Evolutionary conservation across 2,888 invertebrate species (phyloP).

Genomic region (Xestia sexstrigata): DNA sequence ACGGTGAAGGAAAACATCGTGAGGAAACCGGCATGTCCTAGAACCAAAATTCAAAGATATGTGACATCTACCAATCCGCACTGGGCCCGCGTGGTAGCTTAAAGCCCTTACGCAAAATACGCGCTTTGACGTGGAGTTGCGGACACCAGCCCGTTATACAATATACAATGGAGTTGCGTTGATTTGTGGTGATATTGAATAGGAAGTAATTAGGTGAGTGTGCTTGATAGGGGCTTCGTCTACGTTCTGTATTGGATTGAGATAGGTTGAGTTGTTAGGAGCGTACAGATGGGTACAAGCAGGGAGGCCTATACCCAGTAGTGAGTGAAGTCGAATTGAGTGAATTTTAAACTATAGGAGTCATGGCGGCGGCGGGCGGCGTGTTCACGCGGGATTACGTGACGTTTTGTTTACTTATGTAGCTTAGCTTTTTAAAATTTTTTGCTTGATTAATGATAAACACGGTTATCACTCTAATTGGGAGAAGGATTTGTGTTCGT

Average conservation of each 20-base stretch:
- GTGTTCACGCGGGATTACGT: background rate
- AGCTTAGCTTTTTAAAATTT: background rate
- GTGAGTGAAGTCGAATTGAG: background rate
- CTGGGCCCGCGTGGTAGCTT: no score
- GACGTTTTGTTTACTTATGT: background rate
- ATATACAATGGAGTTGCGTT: slow-evolving; percentile 8
- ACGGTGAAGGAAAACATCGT: no score
- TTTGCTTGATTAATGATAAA: background rate
- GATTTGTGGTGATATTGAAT: slow-evolving; percentile 10
- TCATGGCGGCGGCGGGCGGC: no score
- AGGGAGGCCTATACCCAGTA: background rate
- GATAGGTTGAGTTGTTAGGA: background rate
- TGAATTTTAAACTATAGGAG: background rate
- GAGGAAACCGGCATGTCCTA: no score
- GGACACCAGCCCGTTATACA: no score
- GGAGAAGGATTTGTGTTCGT: background rate
- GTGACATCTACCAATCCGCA: no score
- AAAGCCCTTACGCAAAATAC: no score
- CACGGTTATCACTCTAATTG: background rate
- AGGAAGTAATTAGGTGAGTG: slow-evolving; percentile 21
- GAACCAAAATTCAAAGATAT: no score
- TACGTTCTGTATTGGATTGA: background rate
- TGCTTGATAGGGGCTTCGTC: background rate
- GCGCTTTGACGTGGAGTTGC: no score
- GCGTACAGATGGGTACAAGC: background rate